A percentile compares a stretch with the other conserved stretches of the same genome.
These are phyloP conservation scores for Corydoras maculifer DNA, from an alignment of 2,113 vertebrate species.

Conservation along the genomic window DNA sequence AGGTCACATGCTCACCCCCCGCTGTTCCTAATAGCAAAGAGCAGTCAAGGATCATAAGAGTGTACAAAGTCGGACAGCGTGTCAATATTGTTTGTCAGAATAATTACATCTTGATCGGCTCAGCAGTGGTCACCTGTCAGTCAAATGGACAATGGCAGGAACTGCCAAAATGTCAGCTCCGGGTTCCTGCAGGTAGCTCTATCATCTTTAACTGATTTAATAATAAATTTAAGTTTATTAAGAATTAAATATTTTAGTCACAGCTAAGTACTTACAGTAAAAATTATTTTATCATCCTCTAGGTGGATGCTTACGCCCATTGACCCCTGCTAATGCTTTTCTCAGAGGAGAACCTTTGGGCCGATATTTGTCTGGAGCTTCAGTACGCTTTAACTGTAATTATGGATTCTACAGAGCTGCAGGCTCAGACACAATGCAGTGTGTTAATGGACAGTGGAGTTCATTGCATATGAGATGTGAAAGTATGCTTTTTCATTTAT, in stretches of 20 bases:
- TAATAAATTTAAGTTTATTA: background rate
- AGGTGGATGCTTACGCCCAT: background rate
- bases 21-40: background rate
- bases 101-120: background rate
- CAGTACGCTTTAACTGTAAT: slow-evolving; percentile 18
- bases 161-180: background rate
- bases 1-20: slow-evolving; percentile 7
- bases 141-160: background rate
- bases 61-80: background rate
- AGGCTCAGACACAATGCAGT: background rate
- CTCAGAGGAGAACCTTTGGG: background rate
- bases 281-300: background rate
- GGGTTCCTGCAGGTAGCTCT: background rate
- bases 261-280: too few relatives aligned
- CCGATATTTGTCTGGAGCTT: background rate
- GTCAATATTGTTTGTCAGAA: slow-evolving; percentile 3
- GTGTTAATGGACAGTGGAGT: slow-evolving; percentile 23
- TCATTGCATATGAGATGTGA: slow-evolving; percentile 15
- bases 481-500: background rate
- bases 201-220: background rate
- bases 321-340: background rate
- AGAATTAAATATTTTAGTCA: too few relatives aligned
- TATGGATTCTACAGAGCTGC: background rate
- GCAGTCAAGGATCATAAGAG: background rate
- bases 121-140: background rate